phyloP scores from a whole-genome alignment of 2,888 invertebrate species.

The Buathra laborator region DNA sequence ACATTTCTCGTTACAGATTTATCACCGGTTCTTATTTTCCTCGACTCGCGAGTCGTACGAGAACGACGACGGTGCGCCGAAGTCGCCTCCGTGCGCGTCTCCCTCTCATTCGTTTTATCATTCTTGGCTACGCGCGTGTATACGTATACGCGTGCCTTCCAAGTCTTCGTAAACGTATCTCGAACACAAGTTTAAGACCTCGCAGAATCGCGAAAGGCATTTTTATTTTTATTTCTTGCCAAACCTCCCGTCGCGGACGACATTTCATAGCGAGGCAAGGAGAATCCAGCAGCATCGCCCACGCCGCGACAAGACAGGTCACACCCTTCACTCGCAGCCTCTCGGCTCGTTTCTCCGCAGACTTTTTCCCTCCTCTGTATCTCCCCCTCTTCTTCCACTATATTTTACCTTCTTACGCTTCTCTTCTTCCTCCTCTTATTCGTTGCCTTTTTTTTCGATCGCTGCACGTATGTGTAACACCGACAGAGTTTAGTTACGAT shows the following conservation, averaged over 20 bases:
- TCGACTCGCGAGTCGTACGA: not conserved
- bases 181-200: slow-evolving; percentile 19
- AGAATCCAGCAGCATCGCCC: slow-evolving; percentile 75
- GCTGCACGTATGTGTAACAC: slow-evolving; percentile 21
- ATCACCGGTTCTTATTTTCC: slow-evolving; percentile 57
- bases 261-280: slow-evolving; percentile 60
- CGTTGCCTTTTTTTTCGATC: slow-evolving; percentile 5
- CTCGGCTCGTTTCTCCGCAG: slow-evolving; percentile 71
- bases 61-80: not conserved
- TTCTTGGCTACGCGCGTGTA: not conserved
- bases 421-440: slow-evolving; percentile 1
- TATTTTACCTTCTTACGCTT: slow-evolving; percentile 17
- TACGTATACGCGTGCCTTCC: not conserved
- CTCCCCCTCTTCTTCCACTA: slow-evolving; percentile 11
- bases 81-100: slow-evolving; percentile 3
- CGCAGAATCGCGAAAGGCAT: slow-evolving; percentile 41
- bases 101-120: not conserved
- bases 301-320: slow-evolving; percentile 76
- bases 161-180: not conserved
- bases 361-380: slow-evolving; percentile 48
- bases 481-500: not conserved
- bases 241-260: slow-evolving; percentile 66
- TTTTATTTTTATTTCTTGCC: slow-evolving; percentile 66
- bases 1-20: slow-evolving; percentile 63
- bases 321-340: slow-evolving; percentile 78